Evolutionary conservation across 2,797 vertebrate genomes (phyloP), one percentile per base, ranked within the genome.

Genomic region (Bradypus variegatus): DNA sequence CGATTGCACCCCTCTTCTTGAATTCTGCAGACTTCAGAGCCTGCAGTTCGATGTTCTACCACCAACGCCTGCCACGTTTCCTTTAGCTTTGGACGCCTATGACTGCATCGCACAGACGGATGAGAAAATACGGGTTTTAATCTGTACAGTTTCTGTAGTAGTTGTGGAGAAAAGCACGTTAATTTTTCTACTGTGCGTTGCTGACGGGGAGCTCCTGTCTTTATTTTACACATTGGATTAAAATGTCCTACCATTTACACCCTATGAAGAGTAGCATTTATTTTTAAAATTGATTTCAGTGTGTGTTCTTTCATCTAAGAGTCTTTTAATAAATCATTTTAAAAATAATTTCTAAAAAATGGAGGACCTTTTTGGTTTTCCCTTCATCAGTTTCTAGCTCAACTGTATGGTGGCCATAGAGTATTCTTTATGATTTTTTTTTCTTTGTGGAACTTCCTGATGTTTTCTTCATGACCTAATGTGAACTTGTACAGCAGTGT

Each of bases 151-250:
- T 98, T 98, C 98, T 99, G 98, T 98, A 99, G 98, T 99, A 99
- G 99, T 98, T 99, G 99, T 98, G 99, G 98, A 98, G 98, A 99
- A 99, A 99, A 99, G 99, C 99, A 99, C 99, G 98, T 99, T 99
- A 99, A 97, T 97, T 98, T 98, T 98, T 97, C 98, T 98, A 98
- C 97, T 97, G 98, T 98, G 98, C 98, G 97, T 97, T 97, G 98
- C 98, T 98, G 98, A 97, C 97, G 96, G 98, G 98, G 98, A 99
- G 98, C 98, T 98, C 97, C 97, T 96, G 97, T 96, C 97, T 98
- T 97, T 97, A 98, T 97, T 97, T 98, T 98, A 97, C 98, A 98
- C 96, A 97, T 98, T 97, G 98, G 98, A 45, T 45, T 45, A 45
- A 45, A 45, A 8, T 98, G 98, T 97, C 97, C 98, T 98, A 98